Percentiles rank a stretch among this genome's conserved stretches.
phyloP scores from a whole-genome alignment of 2,888 invertebrate species.

The Caenorhabditis sp. region DNA sequence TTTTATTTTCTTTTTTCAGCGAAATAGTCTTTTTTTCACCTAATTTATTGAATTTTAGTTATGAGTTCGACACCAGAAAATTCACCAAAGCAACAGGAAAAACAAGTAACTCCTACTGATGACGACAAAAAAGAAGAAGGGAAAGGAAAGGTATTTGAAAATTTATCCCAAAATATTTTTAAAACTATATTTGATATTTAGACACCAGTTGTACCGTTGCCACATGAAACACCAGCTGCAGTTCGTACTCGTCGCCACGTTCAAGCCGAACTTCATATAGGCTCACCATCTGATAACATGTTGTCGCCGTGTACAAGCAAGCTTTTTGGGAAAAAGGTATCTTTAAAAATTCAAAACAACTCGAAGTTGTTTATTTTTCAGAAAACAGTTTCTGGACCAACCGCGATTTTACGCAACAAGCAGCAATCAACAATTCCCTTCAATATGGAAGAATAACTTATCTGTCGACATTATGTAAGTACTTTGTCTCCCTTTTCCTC shows the following conservation, averaged over 20 bases:
- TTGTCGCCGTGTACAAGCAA: conserved; percentile 57
- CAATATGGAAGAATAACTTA: conserved; percentile 37
- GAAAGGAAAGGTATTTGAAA: conserved; percentile 23
- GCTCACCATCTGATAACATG: conserved; percentile 53
- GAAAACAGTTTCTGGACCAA: conserved; percentile 43
- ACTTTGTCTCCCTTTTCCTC: not conserved
- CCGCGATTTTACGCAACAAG: conserved; percentile 52
- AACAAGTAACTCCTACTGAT: conserved; percentile 14
- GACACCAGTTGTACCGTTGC: conserved; percentile 35
- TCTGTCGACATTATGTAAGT: not conserved
- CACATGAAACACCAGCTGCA: conserved; percentile 48
- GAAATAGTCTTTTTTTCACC: not conserved
- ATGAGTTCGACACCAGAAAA: conserved; percentile 2
- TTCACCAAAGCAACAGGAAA: not conserved
- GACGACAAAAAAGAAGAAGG: conserved; percentile 12
- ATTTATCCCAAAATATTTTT: not conserved
- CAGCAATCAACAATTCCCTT: conserved; percentile 54
- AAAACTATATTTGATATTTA: not conserved
- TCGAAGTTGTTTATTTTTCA: conserved; percentile 34
- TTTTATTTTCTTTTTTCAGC: not conserved
- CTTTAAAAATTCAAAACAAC: too few relatives aligned
- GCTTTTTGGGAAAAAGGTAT: conserved; percentile 43
- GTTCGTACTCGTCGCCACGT: conserved; percentile 50
- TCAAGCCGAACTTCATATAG: conserved; percentile 43
- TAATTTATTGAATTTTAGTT: not conserved